Conservation (phyloP, 2,888 invertebrate species). For the Heliconius aoede region DNA sequence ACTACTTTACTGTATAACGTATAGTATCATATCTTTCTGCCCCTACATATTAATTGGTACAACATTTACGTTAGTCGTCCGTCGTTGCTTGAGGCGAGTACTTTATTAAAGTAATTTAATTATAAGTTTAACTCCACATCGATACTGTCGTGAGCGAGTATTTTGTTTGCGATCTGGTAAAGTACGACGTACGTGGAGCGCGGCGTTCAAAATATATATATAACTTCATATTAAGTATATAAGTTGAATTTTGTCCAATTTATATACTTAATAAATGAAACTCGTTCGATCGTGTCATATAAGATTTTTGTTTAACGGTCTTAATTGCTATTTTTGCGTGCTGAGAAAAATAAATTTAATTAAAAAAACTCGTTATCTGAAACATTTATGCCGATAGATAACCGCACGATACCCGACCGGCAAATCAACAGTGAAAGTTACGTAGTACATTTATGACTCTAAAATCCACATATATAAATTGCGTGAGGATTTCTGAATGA, state of each 20-base stretch:
- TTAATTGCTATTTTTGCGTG: slow-evolving; percentile 18
- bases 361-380: slow-evolving; percentile 53
- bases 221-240: too few relatives aligned
- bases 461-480: not conserved
- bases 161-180: not conserved
- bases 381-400: slow-evolving; percentile 38
- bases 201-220: too few relatives aligned
- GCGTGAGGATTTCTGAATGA: not conserved
- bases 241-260: not conserved
- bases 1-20: too few relatives aligned
- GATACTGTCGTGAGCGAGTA: slow-evolving; percentile 37
- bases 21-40: slow-evolving; percentile 47
- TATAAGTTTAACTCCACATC: slow-evolving; percentile 44
- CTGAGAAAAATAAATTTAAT: slow-evolving; percentile 41
- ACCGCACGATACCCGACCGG: slow-evolving; percentile 25
- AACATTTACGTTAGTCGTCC: slow-evolving; percentile 63
- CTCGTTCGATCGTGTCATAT: not conserved
- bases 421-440: slow-evolving; percentile 40
- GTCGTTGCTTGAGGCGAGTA: slow-evolving; percentile 56
- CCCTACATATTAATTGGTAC: slow-evolving; percentile 77
- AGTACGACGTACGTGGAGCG: too few relatives aligned
- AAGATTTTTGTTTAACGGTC: not conserved
- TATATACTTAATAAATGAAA: too few relatives aligned
- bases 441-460: slow-evolving; percentile 21
- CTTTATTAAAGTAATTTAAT: slow-evolving; percentile 45